Evolutionary conservation across 53 echinoderm and acorn worm genomes (phyloP).

Genomic region (Astropecten irregularis): DNA sequence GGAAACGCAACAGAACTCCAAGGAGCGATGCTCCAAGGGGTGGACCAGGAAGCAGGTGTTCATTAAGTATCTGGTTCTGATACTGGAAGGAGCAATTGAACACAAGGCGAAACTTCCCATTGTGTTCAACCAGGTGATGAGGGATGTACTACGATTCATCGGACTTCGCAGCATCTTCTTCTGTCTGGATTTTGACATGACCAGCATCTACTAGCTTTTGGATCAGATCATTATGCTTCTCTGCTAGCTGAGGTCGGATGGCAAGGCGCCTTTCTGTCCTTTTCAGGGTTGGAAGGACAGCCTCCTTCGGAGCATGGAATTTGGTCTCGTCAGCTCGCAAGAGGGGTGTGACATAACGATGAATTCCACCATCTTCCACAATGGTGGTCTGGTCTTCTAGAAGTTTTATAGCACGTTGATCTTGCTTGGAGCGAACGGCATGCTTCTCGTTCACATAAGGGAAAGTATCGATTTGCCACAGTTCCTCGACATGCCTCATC

Average conservation of each 20-base stretch:
- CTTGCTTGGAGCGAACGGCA: slow-evolving; percentile 15
- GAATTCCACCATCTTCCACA: background rate
- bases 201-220: slow-evolving; percentile 27
- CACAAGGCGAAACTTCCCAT: slow-evolving; percentile 27
- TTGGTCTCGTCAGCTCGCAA: background rate
- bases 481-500: slow-evolving; percentile 2
- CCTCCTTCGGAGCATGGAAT: background rate
- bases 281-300: too few species aligned
- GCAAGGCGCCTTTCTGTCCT: slow-evolving; percentile 6
- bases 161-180: too few species aligned
- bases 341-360: slow-evolving; percentile 19
- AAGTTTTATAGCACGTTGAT: slow-evolving; percentile 9
- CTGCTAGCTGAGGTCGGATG: background rate
- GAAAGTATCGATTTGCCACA: background rate
- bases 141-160: slow-evolving; percentile 30
- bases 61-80: background rate
- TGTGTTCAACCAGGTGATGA: slow-evolving; percentile 25
- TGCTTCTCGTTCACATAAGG: too few species aligned
- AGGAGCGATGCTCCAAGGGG: slow-evolving; percentile 20
- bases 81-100: slow-evolving; percentile 53
- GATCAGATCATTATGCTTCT: slow-evolving; percentile 25
- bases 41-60: too few species aligned
- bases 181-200: background rate
- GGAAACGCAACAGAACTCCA: slow-evolving; percentile 25
- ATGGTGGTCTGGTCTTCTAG: slow-evolving; percentile 4